A percentile compares a stretch with the other conserved stretches of the same genome.
Conservation (phyloP, 1,140 invertebrate genomes). For the Propsilocerus akamusi region DNA sequence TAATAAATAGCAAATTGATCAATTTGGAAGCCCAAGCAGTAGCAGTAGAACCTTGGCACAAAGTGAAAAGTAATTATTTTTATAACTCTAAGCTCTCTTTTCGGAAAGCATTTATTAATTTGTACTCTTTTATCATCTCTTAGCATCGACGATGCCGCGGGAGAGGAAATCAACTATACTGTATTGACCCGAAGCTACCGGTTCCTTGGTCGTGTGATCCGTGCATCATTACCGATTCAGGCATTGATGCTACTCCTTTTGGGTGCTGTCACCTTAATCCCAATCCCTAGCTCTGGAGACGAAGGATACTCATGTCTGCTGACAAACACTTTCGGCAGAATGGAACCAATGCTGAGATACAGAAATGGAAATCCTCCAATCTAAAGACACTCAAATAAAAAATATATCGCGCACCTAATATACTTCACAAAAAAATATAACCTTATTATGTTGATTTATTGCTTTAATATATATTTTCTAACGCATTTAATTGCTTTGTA, state of each 20-base stretch:
- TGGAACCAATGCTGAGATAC: constrained; percentile 73
- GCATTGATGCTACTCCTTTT: constrained; percentile 73
- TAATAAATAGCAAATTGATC: not conserved
- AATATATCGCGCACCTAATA: not conserved
- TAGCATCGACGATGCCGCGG: constrained; percentile 30
- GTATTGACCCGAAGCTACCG: constrained; percentile 52
- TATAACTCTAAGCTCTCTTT: constrained; percentile 3
- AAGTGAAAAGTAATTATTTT: constrained; percentile 1
- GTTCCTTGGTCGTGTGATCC: constrained; percentile 69
- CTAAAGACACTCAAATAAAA: constrained; percentile 32
- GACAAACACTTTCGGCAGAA: constrained; percentile 56
- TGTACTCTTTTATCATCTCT: constrained; percentile 11
- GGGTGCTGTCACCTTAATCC: constrained; percentile 71
- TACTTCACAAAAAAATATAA: too few species aligned
- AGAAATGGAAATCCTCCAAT: constrained; percentile 77
- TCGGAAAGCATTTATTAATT: constrained; percentile 6
- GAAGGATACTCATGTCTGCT: constrained; percentile 51
- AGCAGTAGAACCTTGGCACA: constrained; percentile 1
- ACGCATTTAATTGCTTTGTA: too few species aligned
- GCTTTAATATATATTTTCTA: too few species aligned
- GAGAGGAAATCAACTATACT: constrained; percentile 37
- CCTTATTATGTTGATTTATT: too few species aligned
- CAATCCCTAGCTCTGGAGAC: constrained; percentile 68
- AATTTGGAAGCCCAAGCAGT: constrained; percentile 1
- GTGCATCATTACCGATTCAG: constrained; percentile 80